phyloP scores from a whole-genome alignment of 2,113 vertebrate species.

The Xenopus laevis region DNA sequence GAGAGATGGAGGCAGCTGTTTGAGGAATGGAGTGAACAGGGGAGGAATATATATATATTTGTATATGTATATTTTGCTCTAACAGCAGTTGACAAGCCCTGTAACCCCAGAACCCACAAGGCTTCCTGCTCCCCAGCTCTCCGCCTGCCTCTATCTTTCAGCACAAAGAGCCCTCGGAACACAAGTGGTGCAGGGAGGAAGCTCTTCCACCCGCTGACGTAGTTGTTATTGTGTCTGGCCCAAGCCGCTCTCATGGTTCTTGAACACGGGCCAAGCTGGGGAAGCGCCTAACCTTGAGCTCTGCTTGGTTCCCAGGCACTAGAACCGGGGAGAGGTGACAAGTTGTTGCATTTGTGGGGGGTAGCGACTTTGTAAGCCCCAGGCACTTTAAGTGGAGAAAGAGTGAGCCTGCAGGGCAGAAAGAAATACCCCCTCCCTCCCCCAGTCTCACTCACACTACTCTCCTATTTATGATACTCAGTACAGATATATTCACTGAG shows the following conservation, averaged over 20 bases:
- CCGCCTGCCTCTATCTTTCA: not conserved
- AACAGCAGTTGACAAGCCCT: not conserved
- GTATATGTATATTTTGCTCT: conserved; percentile 3
- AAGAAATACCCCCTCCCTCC: no score
- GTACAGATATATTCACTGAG: no score
- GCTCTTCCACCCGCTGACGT: conserved; percentile 48
- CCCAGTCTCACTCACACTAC: no score
- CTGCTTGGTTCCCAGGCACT: conserved; percentile 46
- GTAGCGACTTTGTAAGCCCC: not conserved
- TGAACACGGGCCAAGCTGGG: conserved; percentile 52
- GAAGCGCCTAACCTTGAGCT: conserved; percentile 47
- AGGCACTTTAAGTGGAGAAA: not conserved
- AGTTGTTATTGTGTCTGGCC: conserved; percentile 51
- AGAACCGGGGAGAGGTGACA: conserved; percentile 19
- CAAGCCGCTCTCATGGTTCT: conserved; percentile 38
- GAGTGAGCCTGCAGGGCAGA: no score
- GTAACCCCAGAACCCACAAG: conserved; percentile 10
- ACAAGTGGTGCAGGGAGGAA: conserved; percentile 45
- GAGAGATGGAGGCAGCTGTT: not conserved
- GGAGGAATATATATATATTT: not conserved
- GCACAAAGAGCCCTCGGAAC: conserved; percentile 25
- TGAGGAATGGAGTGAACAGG: not conserved
- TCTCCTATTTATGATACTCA: no score
- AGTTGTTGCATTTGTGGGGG: conserved; percentile 28
- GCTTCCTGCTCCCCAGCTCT: conserved; percentile 18